Evolutionary conservation across 2,888 invertebrate genomes (phyloP).

Genomic region (Entomobrya proxima): DNA sequence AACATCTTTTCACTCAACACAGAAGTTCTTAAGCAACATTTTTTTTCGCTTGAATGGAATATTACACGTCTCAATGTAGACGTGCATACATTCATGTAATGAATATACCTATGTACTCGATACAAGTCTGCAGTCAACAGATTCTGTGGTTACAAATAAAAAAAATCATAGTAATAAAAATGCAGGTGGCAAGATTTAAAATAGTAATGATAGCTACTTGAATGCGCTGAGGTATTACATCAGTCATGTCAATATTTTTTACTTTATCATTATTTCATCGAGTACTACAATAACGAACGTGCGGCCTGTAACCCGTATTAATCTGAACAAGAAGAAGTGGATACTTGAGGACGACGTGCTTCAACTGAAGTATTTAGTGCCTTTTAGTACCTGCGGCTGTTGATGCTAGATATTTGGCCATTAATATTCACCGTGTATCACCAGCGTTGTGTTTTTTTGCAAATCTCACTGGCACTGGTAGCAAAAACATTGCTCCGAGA

Average conservation of each 20-base stretch:
- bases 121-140: background rate
- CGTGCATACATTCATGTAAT: background rate
- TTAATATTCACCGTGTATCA: too few relatives aligned
- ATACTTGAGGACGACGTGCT: too few relatives aligned
- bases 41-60: background rate
- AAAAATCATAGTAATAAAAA: background rate
- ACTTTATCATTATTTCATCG: background rate
- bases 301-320: too few relatives aligned
- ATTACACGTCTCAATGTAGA: background rate
- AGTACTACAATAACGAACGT: background rate
- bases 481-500: too few relatives aligned
- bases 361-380: too few relatives aligned
- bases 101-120: too few relatives aligned
- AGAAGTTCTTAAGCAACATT: background rate
- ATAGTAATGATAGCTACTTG: background rate
- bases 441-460: too few relatives aligned
- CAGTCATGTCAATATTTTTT: conserved; percentile 16
- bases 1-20: background rate
- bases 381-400: too few relatives aligned
- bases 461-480: too few relatives aligned
- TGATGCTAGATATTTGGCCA: too few relatives aligned
- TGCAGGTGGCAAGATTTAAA: background rate
- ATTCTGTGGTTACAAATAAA: background rate
- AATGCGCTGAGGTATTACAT: background rate
- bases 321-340: too few relatives aligned